phyloP scores from a whole-genome alignment of 35 echinoderm and acorn worm species.

The Heliocidaris erythrogramma region DNA sequence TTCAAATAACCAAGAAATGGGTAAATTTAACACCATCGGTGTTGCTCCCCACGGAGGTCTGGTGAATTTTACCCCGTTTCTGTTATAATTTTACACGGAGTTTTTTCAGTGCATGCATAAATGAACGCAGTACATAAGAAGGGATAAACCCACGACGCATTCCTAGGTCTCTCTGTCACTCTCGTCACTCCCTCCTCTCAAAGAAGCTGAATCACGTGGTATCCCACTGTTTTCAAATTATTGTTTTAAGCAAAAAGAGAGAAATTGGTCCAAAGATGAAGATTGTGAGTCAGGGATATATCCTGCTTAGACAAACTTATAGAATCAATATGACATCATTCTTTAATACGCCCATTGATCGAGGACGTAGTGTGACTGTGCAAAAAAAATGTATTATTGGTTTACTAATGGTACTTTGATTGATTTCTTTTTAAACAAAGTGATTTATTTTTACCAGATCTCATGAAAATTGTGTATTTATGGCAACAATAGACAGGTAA shows the following conservation, averaged over 20 bases:
- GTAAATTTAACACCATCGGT: too few relatives aligned
- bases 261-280: neutral
- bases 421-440: too few relatives aligned
- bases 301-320: neutral
- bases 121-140: neutral
- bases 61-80: too few relatives aligned
- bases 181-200: neutral
- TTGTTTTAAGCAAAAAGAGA: neutral
- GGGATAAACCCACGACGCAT: neutral
- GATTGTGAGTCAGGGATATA: neutral
- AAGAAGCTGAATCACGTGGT: neutral
- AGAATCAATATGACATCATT: neutral
- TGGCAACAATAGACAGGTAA: neutral
- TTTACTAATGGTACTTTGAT: neutral
- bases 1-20: too few relatives aligned
- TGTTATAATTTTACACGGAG: neutral
- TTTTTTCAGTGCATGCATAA: too few relatives aligned
- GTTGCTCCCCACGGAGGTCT: too few relatives aligned
- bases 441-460: too few relatives aligned
- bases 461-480: neutral
- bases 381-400: neutral
- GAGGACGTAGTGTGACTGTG: neutral
- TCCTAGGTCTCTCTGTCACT: neutral
- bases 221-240: slow-evolving; percentile 1
- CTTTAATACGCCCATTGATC: neutral